Percentiles rank a stretch among this genome's conserved stretches.
Evolutionary conservation across 2,797 vertebrate genomes (phyloP).

Genomic region (Sebastes miniatus): DNA sequence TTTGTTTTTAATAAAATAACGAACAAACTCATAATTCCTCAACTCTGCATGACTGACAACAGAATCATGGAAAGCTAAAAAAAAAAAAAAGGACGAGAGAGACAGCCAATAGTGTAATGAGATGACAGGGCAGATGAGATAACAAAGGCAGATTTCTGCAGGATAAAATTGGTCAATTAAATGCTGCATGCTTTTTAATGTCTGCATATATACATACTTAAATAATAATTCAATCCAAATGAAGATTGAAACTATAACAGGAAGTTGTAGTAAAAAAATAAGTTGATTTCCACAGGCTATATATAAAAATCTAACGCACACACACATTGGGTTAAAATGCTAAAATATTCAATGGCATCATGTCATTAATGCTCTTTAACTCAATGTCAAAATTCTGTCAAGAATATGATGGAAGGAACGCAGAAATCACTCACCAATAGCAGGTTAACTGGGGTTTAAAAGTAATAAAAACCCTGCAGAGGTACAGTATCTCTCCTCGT

Average conservation of each 20-base stretch:
- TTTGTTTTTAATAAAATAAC: neutral
- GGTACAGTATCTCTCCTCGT: neutral
- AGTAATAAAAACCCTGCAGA: neutral
- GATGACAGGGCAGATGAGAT: neutral
- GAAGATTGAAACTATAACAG: neutral
- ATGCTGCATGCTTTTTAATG: neutral
- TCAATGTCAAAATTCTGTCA: neutral
- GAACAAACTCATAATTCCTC: neutral
- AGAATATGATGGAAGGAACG: rapidly evolving
- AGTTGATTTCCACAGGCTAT: neutral
- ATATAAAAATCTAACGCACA: neutral
- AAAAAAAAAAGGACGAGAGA: neutral
- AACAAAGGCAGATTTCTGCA: neutral
- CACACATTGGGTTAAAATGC: neutral
- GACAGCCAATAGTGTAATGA: neutral
- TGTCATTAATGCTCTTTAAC: neutral
- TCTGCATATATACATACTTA: neutral
- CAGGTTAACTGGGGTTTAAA: neutral
- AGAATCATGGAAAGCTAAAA: neutral
- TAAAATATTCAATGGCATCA: neutral
- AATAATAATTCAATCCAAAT: neutral
- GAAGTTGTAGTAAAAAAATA: neutral
- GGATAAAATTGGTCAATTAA: neutral
- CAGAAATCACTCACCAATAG: slow-evolving; percentile 3
- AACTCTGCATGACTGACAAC: neutral